Evolutionary conservation across 1,140 invertebrate genomes (phyloP).

Genomic region (Oscheius sp.): DNA sequence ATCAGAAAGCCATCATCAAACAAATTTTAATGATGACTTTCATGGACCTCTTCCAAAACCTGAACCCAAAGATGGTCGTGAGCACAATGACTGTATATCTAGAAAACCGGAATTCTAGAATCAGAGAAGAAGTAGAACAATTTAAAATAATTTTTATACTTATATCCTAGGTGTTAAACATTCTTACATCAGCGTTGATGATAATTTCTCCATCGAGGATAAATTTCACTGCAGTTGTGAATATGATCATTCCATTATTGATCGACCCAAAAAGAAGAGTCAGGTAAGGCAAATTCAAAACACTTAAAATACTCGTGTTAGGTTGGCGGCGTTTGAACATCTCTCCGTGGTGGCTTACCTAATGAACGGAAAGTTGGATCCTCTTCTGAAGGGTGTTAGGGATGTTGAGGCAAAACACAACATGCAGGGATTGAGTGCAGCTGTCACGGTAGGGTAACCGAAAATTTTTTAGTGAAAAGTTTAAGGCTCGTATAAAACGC

Average conservation of each 20-base stretch:
- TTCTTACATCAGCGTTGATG: conserved; percentile 35
- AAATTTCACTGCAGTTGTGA: conserved; percentile 22
- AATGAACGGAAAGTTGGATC: conserved; percentile 33
- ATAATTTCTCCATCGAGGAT: conserved; percentile 23
- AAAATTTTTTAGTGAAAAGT: conserved; percentile 12
- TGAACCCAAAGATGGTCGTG: conserved; percentile 32
- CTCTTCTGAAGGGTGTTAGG: conserved; percentile 31
- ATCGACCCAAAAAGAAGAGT: conserved; percentile 35
- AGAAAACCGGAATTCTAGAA: conserved; percentile 33
- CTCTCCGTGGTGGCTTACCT: conserved; percentile 34
- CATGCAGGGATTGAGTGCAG: conserved; percentile 18
- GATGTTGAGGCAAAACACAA: conserved; percentile 28
- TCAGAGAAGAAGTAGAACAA: conserved; percentile 34
- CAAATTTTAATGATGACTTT: conserved; percentile 40
- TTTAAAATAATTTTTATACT: not conserved
- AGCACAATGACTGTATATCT: conserved; percentile 22
- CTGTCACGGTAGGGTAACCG: conserved; percentile 18
- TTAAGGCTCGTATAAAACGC: conserved; percentile 26
- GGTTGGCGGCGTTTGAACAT: conserved; percentile 40
- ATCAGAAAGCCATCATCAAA: conserved; percentile 41
- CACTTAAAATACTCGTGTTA: conserved; percentile 12
- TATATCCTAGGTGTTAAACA: conserved; percentile 28
- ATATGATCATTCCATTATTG: conserved; percentile 34
- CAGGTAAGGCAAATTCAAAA: not conserved
- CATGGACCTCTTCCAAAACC: conserved; percentile 36